Conservation (phyloP, 2,113 vertebrate genomes). For the Phoenicopterus ruber region DNA sequence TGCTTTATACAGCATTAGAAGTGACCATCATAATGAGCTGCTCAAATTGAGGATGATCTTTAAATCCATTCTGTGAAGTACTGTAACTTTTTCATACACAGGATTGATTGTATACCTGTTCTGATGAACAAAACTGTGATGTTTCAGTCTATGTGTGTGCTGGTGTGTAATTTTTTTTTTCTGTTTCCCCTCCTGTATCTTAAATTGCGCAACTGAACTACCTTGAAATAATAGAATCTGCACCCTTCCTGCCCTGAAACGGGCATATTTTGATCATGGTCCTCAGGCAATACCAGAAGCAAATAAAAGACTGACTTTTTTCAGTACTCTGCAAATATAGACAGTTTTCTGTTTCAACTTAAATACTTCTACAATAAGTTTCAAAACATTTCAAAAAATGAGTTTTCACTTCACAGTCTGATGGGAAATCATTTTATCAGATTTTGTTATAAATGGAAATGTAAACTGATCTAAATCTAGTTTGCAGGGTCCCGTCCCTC, state of each 20-base stretch:
- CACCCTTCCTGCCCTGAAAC: neutral
- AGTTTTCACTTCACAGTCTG: neutral
- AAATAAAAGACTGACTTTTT: neutral
- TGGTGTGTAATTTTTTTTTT: neutral
- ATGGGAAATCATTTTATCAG: neutral
- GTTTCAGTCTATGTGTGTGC: neutral
- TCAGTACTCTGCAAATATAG: neutral
- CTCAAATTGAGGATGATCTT: neutral
- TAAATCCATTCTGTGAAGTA: neutral
- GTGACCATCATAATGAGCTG: neutral
- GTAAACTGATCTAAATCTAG: neutral
- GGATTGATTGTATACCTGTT: neutral
- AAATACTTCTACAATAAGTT: neutral
- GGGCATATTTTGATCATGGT: neutral
- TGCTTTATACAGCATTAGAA: neutral
- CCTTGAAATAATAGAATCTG: neutral
- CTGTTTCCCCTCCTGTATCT: neutral
- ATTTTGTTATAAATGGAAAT: neutral
- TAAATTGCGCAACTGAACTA: neutral
- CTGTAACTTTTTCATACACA: neutral
- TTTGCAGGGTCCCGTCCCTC: neutral
- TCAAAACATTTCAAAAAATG: neutral
- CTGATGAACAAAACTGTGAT: neutral
- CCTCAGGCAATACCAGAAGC: neutral
- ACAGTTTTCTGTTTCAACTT: neutral